phyloP scores from a whole-genome alignment of 2,888 invertebrate species.

The Eupithecia vulgata region DNA sequence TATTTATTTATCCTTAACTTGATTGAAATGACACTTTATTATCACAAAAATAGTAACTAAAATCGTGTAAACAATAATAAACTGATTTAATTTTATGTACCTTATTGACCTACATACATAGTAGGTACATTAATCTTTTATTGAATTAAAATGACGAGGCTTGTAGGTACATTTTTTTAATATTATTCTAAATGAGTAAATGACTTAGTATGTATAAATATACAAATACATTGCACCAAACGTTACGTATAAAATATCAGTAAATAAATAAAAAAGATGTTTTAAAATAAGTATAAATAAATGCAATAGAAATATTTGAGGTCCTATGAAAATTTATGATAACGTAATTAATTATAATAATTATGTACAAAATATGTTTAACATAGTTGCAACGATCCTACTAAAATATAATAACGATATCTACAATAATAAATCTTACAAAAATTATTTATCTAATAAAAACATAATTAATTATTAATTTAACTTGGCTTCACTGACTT shows the following conservation, averaged over 20 bases:
- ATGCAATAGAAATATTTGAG: slow-evolving; percentile 1
- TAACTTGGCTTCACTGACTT: slow-evolving; percentile 1
- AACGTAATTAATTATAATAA: background rate
- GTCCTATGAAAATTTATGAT: background rate
- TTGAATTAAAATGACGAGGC: background rate
- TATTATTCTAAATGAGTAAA: background rate
- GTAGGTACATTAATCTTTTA: background rate
- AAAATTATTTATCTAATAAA: background rate
- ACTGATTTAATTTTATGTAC: background rate
- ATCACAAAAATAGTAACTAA: slow-evolving; percentile 16
- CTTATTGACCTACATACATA: background rate
- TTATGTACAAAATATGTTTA: background rate
- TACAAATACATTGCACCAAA: background rate
- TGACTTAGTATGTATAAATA: background rate
- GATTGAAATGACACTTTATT: slow-evolving; percentile 20
- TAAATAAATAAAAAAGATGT: background rate
- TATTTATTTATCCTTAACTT: slow-evolving; percentile 10
- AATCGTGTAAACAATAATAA: background rate
- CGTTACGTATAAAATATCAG: slow-evolving; percentile 1
- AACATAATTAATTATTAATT: background rate
- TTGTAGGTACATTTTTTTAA: background rate
- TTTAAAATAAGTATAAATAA: background rate
- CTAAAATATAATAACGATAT: background rate
- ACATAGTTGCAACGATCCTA: background rate
- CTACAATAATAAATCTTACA: background rate